Evolutionary conservation across 2,888 invertebrate species (phyloP), one percentile per base, ranked within the genome.

Genomic region (Phymatocera aterrima): DNA sequence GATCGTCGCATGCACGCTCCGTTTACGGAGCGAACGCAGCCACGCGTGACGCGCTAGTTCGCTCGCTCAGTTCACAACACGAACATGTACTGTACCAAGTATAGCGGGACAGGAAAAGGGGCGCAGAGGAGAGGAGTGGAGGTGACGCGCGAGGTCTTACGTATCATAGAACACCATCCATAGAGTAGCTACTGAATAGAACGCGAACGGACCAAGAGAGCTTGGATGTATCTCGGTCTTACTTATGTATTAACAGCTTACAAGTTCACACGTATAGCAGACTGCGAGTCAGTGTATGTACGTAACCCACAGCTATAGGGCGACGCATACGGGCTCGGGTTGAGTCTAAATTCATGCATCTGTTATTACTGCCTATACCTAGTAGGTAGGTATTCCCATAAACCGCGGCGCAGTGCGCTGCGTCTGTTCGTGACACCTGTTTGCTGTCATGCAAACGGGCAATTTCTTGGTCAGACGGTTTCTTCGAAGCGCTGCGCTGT

Each of bases 341-440:
- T 5, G 4, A 8, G 5, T 40, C 8, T 40, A 40, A 5, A 40
- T 40, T 5, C 40, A 40, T 40, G 40, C 48, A n/a, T 3, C 12
- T 31, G n/a, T 34, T 31, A 34, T 61, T 31, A 28, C 21, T 61
- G 34, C 34, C n/a, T n/a, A n/a, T n/a, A 34, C n/a, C 15, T 8
- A 8, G n/a, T 48, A 48, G 4, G 15, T 48, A 48, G 5, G 8
- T 40, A 40, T 40, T 5, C 40, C 40, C 21, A 57, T 12, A 2
- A 28, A 57, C 57, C 61, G 61, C 61, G 34, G 61, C 37, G 15
- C 3, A n/a, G 6, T 40, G 40, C 40, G 40, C 12, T 10, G 40
- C 40, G 40, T 68, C 40, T 68, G 43, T 68, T 24, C 28, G 72
- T 72, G 72, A 48, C 72, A 72, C 72, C 72, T 72, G 72, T 72